Base-by-base conservation (phyloP, 2,888 invertebrate genomes). In the Caenorhabditis sp. region DNA sequence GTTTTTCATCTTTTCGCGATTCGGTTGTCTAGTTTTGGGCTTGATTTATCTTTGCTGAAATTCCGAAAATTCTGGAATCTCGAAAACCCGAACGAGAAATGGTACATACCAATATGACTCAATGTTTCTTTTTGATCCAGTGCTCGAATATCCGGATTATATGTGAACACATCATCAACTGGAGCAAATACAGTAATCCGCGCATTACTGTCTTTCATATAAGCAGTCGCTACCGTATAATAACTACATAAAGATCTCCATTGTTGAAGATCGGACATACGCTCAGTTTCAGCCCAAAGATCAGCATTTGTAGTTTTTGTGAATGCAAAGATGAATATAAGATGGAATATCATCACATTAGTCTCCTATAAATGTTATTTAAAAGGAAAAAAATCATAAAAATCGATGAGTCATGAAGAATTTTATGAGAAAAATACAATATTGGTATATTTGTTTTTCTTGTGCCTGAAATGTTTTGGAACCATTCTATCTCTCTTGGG, bases 151-250 rank as follows among this genome's bases (percentile, higher is more conserved):
- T 85, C 80, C 1, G 88, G 88, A 77, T 87, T 88, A 76, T 87
- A 87, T 8, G 84, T 80, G 76, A 87, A 88, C 26, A 88, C 88
- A 65, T 88, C 88, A 67, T 88, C 86, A 36, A 87, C 86, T n/a
- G 88, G 88, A 12, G 88, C 87, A 62, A 88, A 87, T 53, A 75
- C 75, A 3, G 70, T 70, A 57, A 80, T 71, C 59, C 83, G 63
- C 0, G 87, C 86, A 70, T 86, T 84, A 43, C 77, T 77, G 64
- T 88, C 88, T 59, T 87, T 80, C 86, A 88, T 85, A 69, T 88
- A 88, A 12, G 87, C 85, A 38, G 81, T 77, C 12, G 84, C 80
- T 8, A 87, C 87, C 3, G 83, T 78, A 62, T 87, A 87, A 10
- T 82, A 82, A n/a, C 85, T 85, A 54, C 85, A 84, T 1, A 87